These are phyloP conservation scores for Drosophila quasianomalipes DNA, from an alignment of 2,888 invertebrate genomes.

Conservation along the genomic window DNA sequence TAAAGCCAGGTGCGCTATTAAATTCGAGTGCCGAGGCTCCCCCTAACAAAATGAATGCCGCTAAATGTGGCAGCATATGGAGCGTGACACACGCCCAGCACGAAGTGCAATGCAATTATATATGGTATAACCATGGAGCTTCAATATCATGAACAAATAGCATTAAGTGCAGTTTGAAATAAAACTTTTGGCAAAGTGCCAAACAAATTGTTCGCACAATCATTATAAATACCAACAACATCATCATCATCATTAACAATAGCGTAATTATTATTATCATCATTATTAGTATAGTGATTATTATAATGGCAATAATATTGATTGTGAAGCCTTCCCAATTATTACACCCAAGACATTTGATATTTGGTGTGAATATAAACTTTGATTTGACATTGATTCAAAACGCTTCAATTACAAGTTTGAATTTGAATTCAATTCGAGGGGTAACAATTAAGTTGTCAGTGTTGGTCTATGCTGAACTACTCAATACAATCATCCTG, in stretches of 20 bases:
- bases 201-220: slow-evolving; percentile 48
- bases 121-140: slow-evolving; percentile 17
- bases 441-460: slow-evolving; percentile 70
- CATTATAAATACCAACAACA: slow-evolving; percentile 34
- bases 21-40: slow-evolving; percentile 15
- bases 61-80: slow-evolving; percentile 39
- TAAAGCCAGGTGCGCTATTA: slow-evolving; percentile 32
- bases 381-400: slow-evolving; percentile 64
- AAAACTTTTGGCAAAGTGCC: slow-evolving; percentile 31
- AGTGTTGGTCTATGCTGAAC: slow-evolving; percentile 43
- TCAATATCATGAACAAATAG: slow-evolving; percentile 56
- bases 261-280: slow-evolving; percentile 33
- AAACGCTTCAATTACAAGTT: slow-evolving; percentile 50
- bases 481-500: slow-evolving; percentile 54
- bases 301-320: slow-evolving; percentile 40
- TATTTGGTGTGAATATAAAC: slow-evolving; percentile 50
- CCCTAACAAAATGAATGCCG: slow-evolving; percentile 14
- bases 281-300: slow-evolving; percentile 34
- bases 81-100: slow-evolving; percentile 51
- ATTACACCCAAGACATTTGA: slow-evolving; percentile 55
- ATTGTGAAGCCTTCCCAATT: slow-evolving; percentile 34
- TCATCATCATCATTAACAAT: slow-evolving; percentile 38
- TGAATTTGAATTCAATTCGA: slow-evolving; percentile 29
- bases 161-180: slow-evolving; percentile 45
- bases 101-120: slow-evolving; percentile 21